Base-by-base conservation (phyloP, 2,888 invertebrate genomes). In the Synergus umbraculus region DNA sequence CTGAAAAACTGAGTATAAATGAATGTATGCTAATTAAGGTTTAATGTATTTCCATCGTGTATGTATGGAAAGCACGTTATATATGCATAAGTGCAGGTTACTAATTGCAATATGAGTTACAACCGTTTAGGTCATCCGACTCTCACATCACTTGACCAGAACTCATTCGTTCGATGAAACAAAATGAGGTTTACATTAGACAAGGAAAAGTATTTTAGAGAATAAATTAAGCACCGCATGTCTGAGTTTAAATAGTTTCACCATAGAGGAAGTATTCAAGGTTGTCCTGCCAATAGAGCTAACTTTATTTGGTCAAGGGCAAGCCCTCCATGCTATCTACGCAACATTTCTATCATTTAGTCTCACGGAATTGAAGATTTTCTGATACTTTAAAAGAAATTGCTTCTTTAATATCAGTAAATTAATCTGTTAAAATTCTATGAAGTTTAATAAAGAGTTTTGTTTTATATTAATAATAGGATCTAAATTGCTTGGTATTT, bases 121-220 rank as follows among this genome's bases (percentile, higher is more conserved):
- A 49, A 49, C 46, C 69, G 29, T 69, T 46, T 69, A 69, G 69
- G 22, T 69, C 46, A 22, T 22, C 46, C 8, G 49, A 49, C 46
- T 69, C 69, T 49, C 69, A 69, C 69, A 46, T 69, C 69, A 69
- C 46, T 54, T 54, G 54, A n/a, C 54, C n/a, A 67, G 13, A 1
- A 46, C n/a, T 43, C 69, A 49, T 46, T 46, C 69, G 29, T 49
- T 49, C 46, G 18, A 18, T 22, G 7, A 49, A 22, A 44, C 13
- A 49, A 29, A 69, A 15, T 49, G 49, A 69, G 22, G 49, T 69
- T 69, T 49, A 69, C 69, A 46, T 69, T 69, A 46, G 4, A 69
- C 2, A 69, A 18, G 13, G 15, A 15, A 67, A 43, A 69, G n/a
- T 49, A 29, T 69, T 69, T 69, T 15, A 8, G 49, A 29, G 49